Base-by-base conservation (phyloP, 2,888 invertebrate species). In the Herminia tarsipennalis region DNA sequence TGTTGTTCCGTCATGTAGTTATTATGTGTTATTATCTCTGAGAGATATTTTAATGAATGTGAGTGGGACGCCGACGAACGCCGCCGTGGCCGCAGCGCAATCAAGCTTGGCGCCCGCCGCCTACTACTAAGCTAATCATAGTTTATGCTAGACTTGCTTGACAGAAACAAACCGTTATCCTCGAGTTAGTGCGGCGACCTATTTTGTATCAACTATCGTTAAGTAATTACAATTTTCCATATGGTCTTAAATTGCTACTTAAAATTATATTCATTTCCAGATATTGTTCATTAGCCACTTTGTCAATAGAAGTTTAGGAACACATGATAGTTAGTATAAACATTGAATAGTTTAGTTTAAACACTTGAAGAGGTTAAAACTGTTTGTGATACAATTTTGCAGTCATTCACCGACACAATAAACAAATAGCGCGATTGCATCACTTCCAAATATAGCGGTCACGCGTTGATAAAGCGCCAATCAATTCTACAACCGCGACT, bases 401-500 rank as follows among this genome's bases (percentile, higher is more conserved):
- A 78, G 71, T 77, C 74, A 70, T 76, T 79, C 76, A 77, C 73
- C 71, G 73, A 66, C 65, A 67, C 68, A 52, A 65, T 60, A 61
- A n/a, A 56, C 40, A 58, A 51, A 54, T 49, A 57, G 47, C 25
- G 38, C 53, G 63, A 73, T 84, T 81, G 75, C 81, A 83, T 84
- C 84, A 85, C 65, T 63, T 67, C 75, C 73, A 61, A 78, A 81
- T 76, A 81, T 81, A 82, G 70, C 48, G 38, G 44, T 63, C 54
- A 60, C 55, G 63, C 56, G 58, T 50, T 58, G 55, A 64, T 64
- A 53, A 46, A 66, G 53, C 56, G 56, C 50, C 57, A 64, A 65
- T 66, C 66, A 49, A 60, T 54, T 54, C 38, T 38, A 46, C 52
- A 37, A 24, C 18, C 41, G 28, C 12, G 6, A 50, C 48, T 62